A percentile compares a stretch with the other conserved stretches of the same genome.
These are phyloP conservation scores for Acronicta alni DNA, from an alignment of 2,888 invertebrate species.

Conservation along the genomic window DNA sequence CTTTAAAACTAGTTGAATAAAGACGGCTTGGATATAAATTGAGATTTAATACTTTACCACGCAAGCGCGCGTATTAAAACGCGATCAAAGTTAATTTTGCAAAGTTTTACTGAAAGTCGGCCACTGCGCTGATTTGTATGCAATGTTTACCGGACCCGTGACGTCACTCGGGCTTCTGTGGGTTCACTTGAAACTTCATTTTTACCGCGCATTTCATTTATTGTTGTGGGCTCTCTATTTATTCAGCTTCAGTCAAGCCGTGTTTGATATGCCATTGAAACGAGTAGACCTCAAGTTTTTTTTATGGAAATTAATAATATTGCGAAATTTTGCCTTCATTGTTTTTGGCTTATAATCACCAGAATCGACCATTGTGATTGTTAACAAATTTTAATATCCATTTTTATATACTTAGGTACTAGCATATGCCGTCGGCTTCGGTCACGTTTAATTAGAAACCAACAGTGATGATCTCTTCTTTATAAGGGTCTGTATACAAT, in stretches of 20 bases:
- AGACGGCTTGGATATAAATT: conserved; percentile 68
- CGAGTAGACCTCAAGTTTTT: no score
- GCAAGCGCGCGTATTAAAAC: conserved; percentile 71
- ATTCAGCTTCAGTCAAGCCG: conserved; percentile 25
- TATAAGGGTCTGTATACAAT: no score
- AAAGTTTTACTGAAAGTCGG: conserved; percentile 68
- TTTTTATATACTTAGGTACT: no score
- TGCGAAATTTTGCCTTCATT: no score
- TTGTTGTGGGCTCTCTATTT: conserved; percentile 50
- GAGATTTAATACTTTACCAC: conserved; percentile 69
- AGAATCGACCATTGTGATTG: no score
- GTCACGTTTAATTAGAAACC: no score
- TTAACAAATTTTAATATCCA: no score
- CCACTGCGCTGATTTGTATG: conserved; percentile 75
- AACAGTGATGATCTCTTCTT: no score
- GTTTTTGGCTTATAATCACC: no score
- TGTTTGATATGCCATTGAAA: conserved; percentile 1
- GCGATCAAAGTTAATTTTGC: conserved; percentile 76
- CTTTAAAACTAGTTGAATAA: conserved; percentile 67
- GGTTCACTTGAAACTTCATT: conserved; percentile 70
- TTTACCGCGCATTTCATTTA: conserved; percentile 65
- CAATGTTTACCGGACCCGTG: conserved; percentile 66
- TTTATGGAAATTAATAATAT: no score
- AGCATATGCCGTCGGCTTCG: no score
- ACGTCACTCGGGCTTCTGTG: conserved; percentile 62